Percentiles rank a stretch among this genome's conserved stretches.
Evolutionary conservation across 2,113 vertebrate genomes (phyloP).

Genomic region (Amphilophus citrinellus): DNA sequence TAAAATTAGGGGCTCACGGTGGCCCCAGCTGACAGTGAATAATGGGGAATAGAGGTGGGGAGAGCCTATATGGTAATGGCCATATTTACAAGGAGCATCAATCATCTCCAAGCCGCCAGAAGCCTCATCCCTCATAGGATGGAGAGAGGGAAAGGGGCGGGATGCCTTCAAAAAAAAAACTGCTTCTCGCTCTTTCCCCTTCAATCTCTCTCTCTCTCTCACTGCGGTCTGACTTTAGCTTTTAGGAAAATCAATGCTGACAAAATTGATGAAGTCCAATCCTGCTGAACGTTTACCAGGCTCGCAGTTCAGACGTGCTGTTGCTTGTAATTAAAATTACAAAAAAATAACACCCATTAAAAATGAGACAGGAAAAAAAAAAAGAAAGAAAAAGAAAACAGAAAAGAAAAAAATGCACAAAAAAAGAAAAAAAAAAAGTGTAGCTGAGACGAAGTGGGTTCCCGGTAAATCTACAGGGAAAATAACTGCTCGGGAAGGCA

Average conservation of each 20-base stretch:
- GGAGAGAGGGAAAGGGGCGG: slow-evolving; percentile 46
- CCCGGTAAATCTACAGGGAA: background rate
- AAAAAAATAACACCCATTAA: background rate
- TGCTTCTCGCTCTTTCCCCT: slow-evolving; percentile 17
- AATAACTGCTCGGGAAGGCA: slow-evolving; percentile 18
- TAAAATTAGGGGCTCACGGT: slow-evolving; percentile 66
- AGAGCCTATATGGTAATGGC: slow-evolving; percentile 72
- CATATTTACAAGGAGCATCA: slow-evolving; percentile 77
- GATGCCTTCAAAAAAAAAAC: slow-evolving; percentile 51
- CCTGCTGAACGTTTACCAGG: slow-evolving; percentile 29
- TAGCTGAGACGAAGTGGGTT: background rate
- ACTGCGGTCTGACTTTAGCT: slow-evolving; percentile 31
- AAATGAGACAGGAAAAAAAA: background rate
- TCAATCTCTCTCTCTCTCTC: slow-evolving; percentile 19
- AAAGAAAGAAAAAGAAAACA: background rate
- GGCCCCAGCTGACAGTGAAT: slow-evolving; percentile 75
- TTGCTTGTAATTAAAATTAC: slow-evolving; percentile 7
- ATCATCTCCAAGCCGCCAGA: slow-evolving; percentile 72
- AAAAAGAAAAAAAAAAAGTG: background rate
- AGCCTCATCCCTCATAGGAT: slow-evolving; percentile 69
- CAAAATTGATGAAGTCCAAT: slow-evolving; percentile 43
- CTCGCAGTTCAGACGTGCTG: background rate
- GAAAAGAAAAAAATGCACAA: background rate
- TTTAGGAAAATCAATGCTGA: slow-evolving; percentile 68
- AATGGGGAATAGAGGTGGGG: slow-evolving; percentile 63